Evolutionary conservation across 2,113 vertebrate genomes (phyloP).

Genomic region (Tachycineta bicolor): DNA sequence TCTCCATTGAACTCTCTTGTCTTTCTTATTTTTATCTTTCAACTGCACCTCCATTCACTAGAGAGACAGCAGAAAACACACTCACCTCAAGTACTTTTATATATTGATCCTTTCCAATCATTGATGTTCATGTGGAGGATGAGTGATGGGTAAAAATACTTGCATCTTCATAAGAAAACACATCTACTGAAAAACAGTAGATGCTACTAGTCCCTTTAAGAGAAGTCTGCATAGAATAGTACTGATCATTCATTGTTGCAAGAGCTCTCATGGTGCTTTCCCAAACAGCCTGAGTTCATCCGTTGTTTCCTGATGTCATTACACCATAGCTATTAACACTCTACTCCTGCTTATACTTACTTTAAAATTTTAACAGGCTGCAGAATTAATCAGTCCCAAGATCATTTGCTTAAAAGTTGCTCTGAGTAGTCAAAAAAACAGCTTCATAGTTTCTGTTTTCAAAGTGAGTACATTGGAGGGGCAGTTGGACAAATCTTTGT

Average conservation of each 20-base stretch:
- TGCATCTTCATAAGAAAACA: not conserved
- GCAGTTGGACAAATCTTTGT: not conserved
- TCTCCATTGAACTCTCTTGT: slow-evolving; percentile 8
- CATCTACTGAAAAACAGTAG: not conserved
- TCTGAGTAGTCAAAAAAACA: not conserved
- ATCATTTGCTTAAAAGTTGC: not conserved
- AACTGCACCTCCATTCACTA: not conserved
- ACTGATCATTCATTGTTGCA: not conserved
- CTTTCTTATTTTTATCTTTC: not conserved
- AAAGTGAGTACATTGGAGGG: rapidly evolving
- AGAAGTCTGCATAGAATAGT: not conserved
- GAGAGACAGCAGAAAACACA: not conserved
- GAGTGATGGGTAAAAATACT: not conserved
- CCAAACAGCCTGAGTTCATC: not conserved
- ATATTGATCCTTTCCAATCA: not conserved
- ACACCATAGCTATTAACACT: not conserved
- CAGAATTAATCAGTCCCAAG: not conserved
- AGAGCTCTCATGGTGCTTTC: not conserved
- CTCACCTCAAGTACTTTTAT: not conserved
- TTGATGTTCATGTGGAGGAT: not conserved
- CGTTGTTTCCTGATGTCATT: not conserved
- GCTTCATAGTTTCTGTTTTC: not conserved
- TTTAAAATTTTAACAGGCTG: not conserved
- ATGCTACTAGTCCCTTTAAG: not conserved
- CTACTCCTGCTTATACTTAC: not conserved